Conservation (phyloP, 1,140 invertebrate genomes). For the Streblospio benedicti region DNA sequence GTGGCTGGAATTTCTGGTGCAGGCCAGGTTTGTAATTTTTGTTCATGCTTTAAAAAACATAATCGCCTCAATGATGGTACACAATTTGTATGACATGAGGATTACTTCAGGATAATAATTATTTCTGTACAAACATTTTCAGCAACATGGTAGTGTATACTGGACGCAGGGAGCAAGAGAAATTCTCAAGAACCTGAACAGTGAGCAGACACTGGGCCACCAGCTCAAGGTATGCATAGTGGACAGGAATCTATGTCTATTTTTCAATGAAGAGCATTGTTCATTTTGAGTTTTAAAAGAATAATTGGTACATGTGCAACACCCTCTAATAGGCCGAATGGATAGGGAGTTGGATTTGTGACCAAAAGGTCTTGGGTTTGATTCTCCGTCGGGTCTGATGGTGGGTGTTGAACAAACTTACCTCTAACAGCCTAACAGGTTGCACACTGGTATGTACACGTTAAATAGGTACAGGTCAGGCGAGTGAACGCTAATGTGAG, state of each 20-base stretch:
- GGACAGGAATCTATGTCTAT: slow-evolving; percentile 1
- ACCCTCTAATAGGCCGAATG: too few species aligned
- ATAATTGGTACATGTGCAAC: not conserved
- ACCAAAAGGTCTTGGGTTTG: too few species aligned
- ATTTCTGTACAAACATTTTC: slow-evolving; percentile 15
- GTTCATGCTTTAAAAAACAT: not conserved
- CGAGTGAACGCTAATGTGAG: too few species aligned
- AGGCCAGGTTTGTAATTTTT: slow-evolving; percentile 62
- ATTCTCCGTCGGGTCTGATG: too few species aligned
- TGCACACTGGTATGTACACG: too few species aligned
- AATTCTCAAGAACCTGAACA: slow-evolving; percentile 58
- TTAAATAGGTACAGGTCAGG: too few species aligned
- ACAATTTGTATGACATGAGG: not conserved
- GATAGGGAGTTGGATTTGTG: too few species aligned
- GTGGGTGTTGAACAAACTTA: too few species aligned
- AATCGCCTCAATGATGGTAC: not conserved
- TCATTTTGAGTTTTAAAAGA: not conserved
- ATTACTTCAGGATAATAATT: not conserved
- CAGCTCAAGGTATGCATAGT: slow-evolving; percentile 55
- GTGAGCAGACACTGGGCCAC: slow-evolving; percentile 69
- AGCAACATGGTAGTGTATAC: slow-evolving; percentile 95
- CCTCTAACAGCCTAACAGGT: too few species aligned
- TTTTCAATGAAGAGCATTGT: not conserved
- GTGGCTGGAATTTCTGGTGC: slow-evolving; percentile 78
- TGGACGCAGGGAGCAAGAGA: slow-evolving; percentile 70